Evolutionary conservation across 1,140 invertebrate species (phyloP).

Genomic region (Aethina tumida): DNA sequence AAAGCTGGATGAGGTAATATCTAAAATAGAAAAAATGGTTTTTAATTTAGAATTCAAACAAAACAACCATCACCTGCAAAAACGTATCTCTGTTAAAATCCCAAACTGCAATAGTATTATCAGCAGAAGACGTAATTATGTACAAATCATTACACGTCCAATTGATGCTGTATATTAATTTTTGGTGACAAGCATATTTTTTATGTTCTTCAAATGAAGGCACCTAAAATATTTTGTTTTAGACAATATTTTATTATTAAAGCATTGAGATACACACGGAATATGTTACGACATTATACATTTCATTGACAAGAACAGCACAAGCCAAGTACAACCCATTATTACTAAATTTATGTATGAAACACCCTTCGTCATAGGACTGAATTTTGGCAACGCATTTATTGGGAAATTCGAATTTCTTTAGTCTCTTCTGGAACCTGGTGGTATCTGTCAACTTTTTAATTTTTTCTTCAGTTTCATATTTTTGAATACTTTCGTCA

Average conservation of each 20-base stretch:
- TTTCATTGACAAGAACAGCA: conserved; percentile 17
- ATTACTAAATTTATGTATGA: conserved; percentile 29
- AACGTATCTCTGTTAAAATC: conserved; percentile 18
- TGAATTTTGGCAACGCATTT: conserved; percentile 21
- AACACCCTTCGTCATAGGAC: conserved; percentile 23
- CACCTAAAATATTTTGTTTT: conserved; percentile 16
- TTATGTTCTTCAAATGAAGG: conserved; percentile 22
- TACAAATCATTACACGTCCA: conserved; percentile 23
- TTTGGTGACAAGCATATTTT: conserved; percentile 24
- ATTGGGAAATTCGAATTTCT: conserved; percentile 24
- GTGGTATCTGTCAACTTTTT: conserved; percentile 2
- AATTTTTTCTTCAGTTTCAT: conserved; percentile 2
- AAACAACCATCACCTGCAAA: conserved; percentile 17
- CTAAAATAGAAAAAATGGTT: conserved; percentile 15
- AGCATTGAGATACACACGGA: conserved; percentile 18
- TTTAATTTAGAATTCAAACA: conserved; percentile 5
- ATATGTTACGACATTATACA: conserved; percentile 24
- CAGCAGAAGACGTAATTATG: conserved; percentile 27
- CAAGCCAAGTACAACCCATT: conserved; percentile 29
- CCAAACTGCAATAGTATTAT: conserved; percentile 26
- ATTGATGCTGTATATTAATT: conserved; percentile 28
- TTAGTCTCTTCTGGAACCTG: conserved; percentile 2
- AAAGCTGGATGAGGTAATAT: conserved; percentile 28
- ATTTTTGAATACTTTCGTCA: neutral
- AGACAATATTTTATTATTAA: conserved; percentile 6